Conservation (phyloP, 1,140 invertebrate genomes). For the Samia ricini region DNA sequence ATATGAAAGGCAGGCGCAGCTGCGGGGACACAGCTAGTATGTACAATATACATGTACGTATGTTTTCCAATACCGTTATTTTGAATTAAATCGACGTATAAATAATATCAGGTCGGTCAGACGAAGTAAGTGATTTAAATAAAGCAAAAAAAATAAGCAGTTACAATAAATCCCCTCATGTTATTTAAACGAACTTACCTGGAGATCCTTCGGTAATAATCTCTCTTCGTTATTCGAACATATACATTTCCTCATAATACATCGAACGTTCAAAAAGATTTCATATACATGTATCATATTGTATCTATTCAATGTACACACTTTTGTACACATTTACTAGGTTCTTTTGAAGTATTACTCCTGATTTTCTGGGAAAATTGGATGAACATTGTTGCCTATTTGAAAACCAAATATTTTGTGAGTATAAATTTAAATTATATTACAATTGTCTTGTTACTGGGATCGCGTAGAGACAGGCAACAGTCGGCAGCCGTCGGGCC, state of each 20-base stretch:
- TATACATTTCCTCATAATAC: background rate
- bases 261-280: background rate
- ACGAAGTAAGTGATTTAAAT: background rate
- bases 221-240: background rate
- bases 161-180: background rate
- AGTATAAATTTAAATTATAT: background rate
- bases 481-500: constrained; percentile 28
- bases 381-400: background rate
- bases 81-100: background rate
- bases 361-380: background rate
- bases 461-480: background rate
- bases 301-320: background rate
- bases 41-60: background rate
- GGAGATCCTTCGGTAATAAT: background rate
- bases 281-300: background rate
- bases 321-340: background rate
- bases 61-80: background rate
- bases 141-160: background rate
- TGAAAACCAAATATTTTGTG: background rate
- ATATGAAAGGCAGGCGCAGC: no score
- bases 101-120: background rate
- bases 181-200: background rate
- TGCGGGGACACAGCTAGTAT: no score
- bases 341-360: background rate
- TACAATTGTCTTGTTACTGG: background rate